A percentile compares a stretch with the other conserved stretches of the same genome.
phyloP scores from a whole-genome alignment of 2,113 vertebrate genomes.

The Xerus inauris region DNA sequence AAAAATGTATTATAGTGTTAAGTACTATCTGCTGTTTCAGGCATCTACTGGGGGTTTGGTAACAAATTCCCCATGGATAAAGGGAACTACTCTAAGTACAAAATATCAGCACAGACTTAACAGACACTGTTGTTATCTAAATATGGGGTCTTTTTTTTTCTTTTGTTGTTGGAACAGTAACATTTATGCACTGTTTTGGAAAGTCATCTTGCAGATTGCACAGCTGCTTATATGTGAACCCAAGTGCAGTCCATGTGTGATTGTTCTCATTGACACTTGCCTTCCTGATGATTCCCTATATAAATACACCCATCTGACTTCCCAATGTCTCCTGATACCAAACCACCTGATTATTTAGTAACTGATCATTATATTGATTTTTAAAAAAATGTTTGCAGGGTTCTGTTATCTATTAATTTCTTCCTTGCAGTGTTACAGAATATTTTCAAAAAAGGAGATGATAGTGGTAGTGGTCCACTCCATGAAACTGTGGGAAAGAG shows the following conservation, averaged over 20 bases:
- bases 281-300: not conserved
- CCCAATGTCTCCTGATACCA: not conserved
- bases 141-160: not conserved
- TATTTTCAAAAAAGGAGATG: slow-evolving; percentile 20
- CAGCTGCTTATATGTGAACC: not conserved
- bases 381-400: not conserved
- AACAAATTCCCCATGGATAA: not conserved
- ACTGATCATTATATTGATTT: not conserved
- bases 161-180: not conserved
- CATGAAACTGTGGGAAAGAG: not conserved
- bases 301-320: not conserved
- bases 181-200: not conserved
- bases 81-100: not conserved
- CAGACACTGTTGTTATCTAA: no score
- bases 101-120: not conserved
- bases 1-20: not conserved
- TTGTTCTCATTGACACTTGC: not conserved
- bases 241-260: accelerated
- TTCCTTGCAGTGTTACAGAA: not conserved
- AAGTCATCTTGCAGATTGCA: not conserved
- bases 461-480: not conserved
- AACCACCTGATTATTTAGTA: not conserved
- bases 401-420: not conserved
- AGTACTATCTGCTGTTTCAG: not conserved
- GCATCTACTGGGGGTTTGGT: not conserved